Base-by-base conservation (phyloP, 2,797 vertebrate genomes). In the Acridotheres tristis region DNA sequence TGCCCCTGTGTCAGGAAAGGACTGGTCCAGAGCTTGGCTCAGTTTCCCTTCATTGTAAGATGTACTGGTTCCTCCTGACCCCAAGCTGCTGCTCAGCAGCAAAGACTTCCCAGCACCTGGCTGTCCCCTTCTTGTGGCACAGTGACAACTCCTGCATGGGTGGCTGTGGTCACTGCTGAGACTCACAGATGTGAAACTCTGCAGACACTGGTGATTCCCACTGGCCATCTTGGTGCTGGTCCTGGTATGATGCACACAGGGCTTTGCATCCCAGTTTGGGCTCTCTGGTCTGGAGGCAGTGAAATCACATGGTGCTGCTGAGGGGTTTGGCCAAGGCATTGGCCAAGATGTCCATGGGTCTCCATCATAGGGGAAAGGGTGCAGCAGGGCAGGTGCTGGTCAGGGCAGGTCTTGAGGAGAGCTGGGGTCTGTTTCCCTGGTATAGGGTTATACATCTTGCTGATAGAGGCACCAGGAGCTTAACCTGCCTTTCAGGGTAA, bases 11-110 rank as follows among this genome's bases (percentile, higher is more conserved):
- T 62, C 1, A 9, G 42, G 75, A 65, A 74, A 51, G 63, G 74
- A 67, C 66, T 83, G 69, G 69, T 91, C 89, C 88, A 66, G 82
- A 92, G 53, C 66, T 93, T 94, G 91, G 89, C 89, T 91, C 73
- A 29, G 62, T 40, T 90, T 89, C 59, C 43, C 43, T 72, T 85
- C 36, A 66, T 84, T 91, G 85, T 94, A 36, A 78, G 73, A 85
- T 1, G 5, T 80, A 22, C 85, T 84, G 66, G 73, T 81, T 94
- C 36, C 48, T 81, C 66, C 88, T 66, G 88, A 91, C 36, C 62
- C 54, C n/a, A 54, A 13, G 51, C 82, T 91, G 61, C 54, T 89
- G 32, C 73, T 53, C 78, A 26, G 57, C 72, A 91, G 57, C 27
- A 40, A 83, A 95, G 18, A 1, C 57, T 89, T 57, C 76, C 47